Percentiles rank a stretch among this genome's conserved stretches.
Evolutionary conservation across 2,113 vertebrate genomes (phyloP).

Genomic region (Himantopus leucocephalus): DNA sequence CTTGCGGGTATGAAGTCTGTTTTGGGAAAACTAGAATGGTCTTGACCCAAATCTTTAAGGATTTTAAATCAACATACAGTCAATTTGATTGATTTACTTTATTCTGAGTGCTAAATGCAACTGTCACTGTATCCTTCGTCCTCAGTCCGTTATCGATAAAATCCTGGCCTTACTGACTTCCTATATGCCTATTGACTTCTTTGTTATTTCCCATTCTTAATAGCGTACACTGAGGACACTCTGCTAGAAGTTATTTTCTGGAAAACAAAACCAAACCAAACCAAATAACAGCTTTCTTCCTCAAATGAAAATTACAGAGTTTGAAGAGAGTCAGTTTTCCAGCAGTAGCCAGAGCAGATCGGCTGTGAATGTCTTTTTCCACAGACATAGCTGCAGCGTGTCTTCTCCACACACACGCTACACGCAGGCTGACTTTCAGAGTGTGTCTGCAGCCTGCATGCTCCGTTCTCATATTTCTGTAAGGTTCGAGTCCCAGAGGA

Average conservation of each 20-base stretch:
- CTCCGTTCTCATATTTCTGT: slow-evolving; percentile 65
- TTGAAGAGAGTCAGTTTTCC: neutral
- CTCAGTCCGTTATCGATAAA: neutral
- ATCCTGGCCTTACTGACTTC: slow-evolving; percentile 1
- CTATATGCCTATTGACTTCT: neutral
- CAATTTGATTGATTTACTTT: slow-evolving; percentile 33
- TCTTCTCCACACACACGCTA: neutral
- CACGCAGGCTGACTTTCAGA: neutral
- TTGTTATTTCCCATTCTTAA: neutral
- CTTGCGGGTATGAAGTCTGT: neutral
- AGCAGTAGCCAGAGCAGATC: neutral
- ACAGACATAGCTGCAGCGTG: neutral
- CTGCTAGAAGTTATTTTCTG: neutral
- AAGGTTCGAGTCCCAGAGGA: slow-evolving; percentile 70
- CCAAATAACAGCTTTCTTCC: neutral
- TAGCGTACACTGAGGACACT: neutral
- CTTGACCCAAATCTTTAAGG: slow-evolving; percentile 10
- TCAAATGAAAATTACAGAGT: neutral
- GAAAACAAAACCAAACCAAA: neutral
- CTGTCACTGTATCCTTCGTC: slow-evolving; percentile 29
- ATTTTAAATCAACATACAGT: slow-evolving; percentile 36
- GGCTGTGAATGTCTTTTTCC: neutral
- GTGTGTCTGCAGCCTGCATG: slow-evolving; percentile 32
- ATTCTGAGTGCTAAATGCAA: slow-evolving; percentile 21
- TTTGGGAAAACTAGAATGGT: neutral